Percentiles rank a stretch among this genome's conserved stretches.
phyloP scores from a whole-genome alignment of 2,113 vertebrate species.

The Notarius lentiginosus region DNA sequence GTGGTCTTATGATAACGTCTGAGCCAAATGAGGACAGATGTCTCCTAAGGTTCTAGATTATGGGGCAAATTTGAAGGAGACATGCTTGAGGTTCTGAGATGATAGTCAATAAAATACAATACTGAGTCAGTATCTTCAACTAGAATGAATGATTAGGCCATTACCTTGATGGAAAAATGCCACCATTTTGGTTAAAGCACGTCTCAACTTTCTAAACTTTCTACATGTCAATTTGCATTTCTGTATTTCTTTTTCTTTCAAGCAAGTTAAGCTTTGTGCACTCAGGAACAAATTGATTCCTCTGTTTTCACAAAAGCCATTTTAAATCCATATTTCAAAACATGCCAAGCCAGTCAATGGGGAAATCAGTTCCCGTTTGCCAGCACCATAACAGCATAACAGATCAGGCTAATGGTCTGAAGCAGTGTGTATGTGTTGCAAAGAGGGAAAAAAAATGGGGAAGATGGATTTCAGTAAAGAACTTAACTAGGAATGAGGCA shows the following conservation, averaged over 20 bases:
- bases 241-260: neutral
- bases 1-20: neutral
- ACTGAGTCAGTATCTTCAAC: neutral
- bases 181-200: neutral
- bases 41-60: neutral
- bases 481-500: constrained; percentile 37
- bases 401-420: constrained; percentile 28
- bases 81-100: neutral
- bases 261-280: neutral
- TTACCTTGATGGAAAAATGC: neutral
- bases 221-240: neutral
- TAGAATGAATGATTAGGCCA: neutral
- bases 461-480: constrained; percentile 21
- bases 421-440: constrained; percentile 9
- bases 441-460: neutral
- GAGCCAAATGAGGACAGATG: neutral
- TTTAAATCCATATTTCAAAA: constrained; percentile 30
- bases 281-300: constrained; percentile 20
- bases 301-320: constrained; percentile 24
- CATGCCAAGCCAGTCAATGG: constrained; percentile 12
- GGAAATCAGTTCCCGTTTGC: neutral
- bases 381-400: constrained; percentile 11
- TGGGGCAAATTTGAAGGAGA: neutral
- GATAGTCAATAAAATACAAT: neutral
- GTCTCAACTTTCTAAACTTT: neutral